Evolutionary conservation across 2,888 invertebrate species (phyloP), one percentile per base, ranked within the genome.

Genomic region (Heliconius ethilla): DNA sequence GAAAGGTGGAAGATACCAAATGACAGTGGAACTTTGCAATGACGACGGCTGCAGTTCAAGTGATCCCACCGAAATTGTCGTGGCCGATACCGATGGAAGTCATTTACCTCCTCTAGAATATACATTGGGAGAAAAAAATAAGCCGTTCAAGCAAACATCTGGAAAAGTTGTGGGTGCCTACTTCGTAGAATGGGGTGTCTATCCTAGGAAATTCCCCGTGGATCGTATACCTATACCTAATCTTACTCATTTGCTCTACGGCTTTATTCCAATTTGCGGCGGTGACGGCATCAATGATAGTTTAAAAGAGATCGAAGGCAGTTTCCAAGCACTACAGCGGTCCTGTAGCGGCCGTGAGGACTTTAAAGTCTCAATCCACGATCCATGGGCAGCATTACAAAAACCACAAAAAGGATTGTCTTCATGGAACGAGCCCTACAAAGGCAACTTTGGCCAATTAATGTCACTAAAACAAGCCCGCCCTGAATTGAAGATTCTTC

Each of bases 271-370:
- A 69, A 94, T 94, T 76, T 94, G 94, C 76, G 94, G 94, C 29
- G 94, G 94, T 73, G 94, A 94, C 78, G 94, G 94, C 70, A 94
- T 94, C 81, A 94, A 94, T 77, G 94, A 94, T 89, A 94, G 94
- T 84, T 91, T 94, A 81, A 94, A 94, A 75, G 94, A 94, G 85
- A 94, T 94, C 7, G 94, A 94, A 85, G 93, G 93, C 76, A 94
- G 94, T 85, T 94, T 94, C 85, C 94, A 91, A 87, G 94, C 94
- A 25, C 85, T 94, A 4, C 94, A 94, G 77, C 86, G 94, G 3
- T 94, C 94, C 13, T 94, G 94, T 86, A 92, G 92, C 55, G 94
- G 94, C 27, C 90, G 94, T 7, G 93, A 94, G 84, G 93, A 93
- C 83, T 94, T 93, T 84, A 93, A 93, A 85, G 94, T 94, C 0